A percentile compares a stretch with the other conserved stretches of the same genome.
phyloP scores from a whole-genome alignment of 2,113 vertebrate genomes.

The Crotalus helleri region DNA sequence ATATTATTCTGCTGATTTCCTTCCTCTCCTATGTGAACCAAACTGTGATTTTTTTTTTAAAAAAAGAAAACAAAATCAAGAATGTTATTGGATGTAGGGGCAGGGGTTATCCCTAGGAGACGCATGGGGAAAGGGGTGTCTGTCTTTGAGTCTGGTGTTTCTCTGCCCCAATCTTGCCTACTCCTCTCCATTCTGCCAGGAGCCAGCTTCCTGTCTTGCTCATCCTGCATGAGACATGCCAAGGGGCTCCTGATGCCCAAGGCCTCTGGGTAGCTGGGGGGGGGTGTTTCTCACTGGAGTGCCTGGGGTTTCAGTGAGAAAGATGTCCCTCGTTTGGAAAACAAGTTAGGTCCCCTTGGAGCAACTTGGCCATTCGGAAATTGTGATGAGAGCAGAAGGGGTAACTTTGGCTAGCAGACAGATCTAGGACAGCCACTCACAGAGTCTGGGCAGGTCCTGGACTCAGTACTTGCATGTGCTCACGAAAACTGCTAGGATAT shows the following conservation, averaged over 20 bases:
- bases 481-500: neutral
- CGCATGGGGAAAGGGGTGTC: slow-evolving; percentile 50
- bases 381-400: neutral
- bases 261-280: neutral
- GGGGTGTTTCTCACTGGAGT: neutral
- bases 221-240: neutral
- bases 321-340: neutral
- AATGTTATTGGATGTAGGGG: neutral
- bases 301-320: neutral
- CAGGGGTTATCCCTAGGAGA: neutral
- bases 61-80: slow-evolving; percentile 21
- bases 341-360: neutral
- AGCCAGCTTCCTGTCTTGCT: slow-evolving; percentile 20
- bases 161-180: neutral
- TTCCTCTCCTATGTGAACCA: slow-evolving; percentile 47
- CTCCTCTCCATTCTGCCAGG: neutral
- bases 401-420: neutral
- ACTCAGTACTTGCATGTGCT: neutral
- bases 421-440: neutral
- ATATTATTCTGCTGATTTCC: slow-evolving; percentile 27
- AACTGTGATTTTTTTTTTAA: slow-evolving; percentile 45
- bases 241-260: neutral
- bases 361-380: neutral
- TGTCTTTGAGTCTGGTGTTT: slow-evolving; percentile 41
- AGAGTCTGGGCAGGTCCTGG: neutral